Evolutionary conservation across 1,140 invertebrate species (phyloP), one percentile per base, ranked within the genome.

Genomic region (Alviniconcha marisindica): DNA sequence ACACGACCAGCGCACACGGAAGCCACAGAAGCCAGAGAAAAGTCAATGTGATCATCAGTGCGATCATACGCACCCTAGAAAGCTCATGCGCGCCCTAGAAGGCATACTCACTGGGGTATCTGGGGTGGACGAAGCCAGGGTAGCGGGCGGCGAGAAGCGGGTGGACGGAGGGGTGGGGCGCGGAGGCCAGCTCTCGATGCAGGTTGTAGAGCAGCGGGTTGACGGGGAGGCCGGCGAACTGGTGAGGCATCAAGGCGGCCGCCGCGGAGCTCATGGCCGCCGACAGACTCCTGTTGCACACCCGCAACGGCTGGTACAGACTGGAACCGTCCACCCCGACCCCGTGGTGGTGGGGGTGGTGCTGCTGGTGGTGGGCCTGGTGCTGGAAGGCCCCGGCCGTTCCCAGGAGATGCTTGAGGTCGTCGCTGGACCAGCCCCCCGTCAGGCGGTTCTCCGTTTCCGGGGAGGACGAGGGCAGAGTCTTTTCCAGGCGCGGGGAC

Each of bases 171-270:
- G 69, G 81, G 36, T 82, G 74, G 36, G 73, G 83, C n/a, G n/a
- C n/a, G 21, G 83, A 82, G 24, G 80, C 40, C n/a, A 85, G 60
- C 5, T 85, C 84, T 56, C 86, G 60, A 40, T 83, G 83, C 36
- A 87, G 42, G 66, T 82, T 83, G 63, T 87, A 87, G 51, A 87
- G 51, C 18, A 87, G 51, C 2, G 86, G 86, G 79, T 84, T 87
- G 79, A 87, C 60, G n/a, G 84, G 82, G 5, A 84, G 69, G 24
- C 66, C 80, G 0, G 78, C 51, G 40, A 84, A 82, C n/a, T 87
- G 86, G 10, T 83, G 83, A 15, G 77, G 73, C 66, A 84, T 73
- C 12, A 81, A 56, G 36, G 83, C 74, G 36, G 85, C 79, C 31
- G 54, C 66, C 24, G 79, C 31, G 1, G 73, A 60, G 31, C 28